A percentile compares a stretch with the other conserved stretches of the same genome.
phyloP scores from a whole-genome alignment of 2,888 invertebrate species.

The Cyclophora punctaria region DNA sequence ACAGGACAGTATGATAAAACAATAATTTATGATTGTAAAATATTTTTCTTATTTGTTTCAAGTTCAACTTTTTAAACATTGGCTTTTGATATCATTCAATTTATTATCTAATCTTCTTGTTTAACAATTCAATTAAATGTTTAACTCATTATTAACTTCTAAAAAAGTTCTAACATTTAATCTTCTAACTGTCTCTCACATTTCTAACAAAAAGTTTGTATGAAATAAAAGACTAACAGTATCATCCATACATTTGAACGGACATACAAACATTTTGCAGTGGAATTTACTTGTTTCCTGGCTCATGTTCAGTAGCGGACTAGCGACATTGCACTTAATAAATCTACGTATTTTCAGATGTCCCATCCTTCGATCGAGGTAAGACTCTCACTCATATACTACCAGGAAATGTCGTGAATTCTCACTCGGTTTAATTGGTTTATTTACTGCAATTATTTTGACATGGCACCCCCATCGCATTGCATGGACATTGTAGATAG shows the following conservation, averaged over 20 bases:
- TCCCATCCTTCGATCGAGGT: conserved; percentile 60
- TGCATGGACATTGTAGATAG: conserved; percentile 11
- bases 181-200: no score
- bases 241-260: conserved; percentile 16
- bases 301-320: conserved; percentile 29
- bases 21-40: no score
- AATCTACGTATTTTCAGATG: conserved; percentile 63
- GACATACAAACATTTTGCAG: conserved; percentile 15
- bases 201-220: conserved; percentile 14
- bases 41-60: no score
- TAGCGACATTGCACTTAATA: conserved; percentile 39
- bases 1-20: no score
- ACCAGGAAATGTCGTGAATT: conserved; percentile 63
- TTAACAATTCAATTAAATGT: no score
- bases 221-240: conserved; percentile 46
- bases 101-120: no score
- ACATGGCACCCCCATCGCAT: conserved; percentile 10
- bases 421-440: conserved; percentile 31
- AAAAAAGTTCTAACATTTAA: no score
- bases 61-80: no score
- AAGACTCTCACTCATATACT: conserved; percentile 50
- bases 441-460: conserved; percentile 19
- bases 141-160: no score
- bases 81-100: no score
- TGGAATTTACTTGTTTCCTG: conserved; percentile 60